Conservation (phyloP, 2,888 invertebrate genomes). For the Lasioglossum malachurum region DNA sequence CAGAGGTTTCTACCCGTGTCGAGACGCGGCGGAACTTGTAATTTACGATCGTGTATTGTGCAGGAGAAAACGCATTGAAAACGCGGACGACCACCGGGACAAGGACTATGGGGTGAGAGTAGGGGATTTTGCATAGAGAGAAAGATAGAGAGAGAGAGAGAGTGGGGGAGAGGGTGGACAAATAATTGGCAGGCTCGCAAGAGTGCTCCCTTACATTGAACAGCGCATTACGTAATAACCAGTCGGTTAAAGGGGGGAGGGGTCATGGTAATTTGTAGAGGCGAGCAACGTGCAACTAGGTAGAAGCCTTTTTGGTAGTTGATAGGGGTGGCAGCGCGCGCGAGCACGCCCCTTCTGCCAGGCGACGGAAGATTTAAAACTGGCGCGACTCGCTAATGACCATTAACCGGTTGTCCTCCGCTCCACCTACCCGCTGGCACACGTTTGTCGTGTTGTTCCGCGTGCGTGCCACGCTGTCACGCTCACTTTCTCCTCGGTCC, state of each 20-base stretch:
- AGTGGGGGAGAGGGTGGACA: constrained; percentile 25
- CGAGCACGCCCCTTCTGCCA: constrained; percentile 63
- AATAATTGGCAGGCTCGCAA: constrained; percentile 68
- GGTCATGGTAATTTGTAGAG: constrained; percentile 68
- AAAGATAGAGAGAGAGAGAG: neutral
- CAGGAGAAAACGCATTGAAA: constrained; percentile 45
- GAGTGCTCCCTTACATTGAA: constrained; percentile 64
- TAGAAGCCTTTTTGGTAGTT: constrained; percentile 69
- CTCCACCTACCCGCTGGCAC: constrained; percentile 68
- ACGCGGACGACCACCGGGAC: constrained; percentile 42
- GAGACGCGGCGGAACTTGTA: constrained; percentile 23
- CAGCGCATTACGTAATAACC: constrained; percentile 72
- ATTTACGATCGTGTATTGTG: constrained; percentile 50
- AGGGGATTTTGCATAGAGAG: neutral
- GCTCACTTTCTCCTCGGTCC: constrained; percentile 58
- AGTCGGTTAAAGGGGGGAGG: constrained; percentile 58
- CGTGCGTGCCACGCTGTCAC: constrained; percentile 68
- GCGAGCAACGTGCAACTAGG: constrained; percentile 68
- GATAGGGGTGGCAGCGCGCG: constrained; percentile 63
- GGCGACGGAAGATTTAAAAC: constrained; percentile 80
- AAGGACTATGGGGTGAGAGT: constrained; percentile 14
- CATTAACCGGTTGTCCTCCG: constrained; percentile 80
- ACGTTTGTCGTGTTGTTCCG: constrained; percentile 70
- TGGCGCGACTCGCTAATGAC: constrained; percentile 79
- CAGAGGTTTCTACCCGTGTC: constrained; percentile 18